Percentiles rank a stretch among this genome's conserved stretches.
These are phyloP conservation scores for Gadus chalcogrammus DNA, from an alignment of 2,113 vertebrate genomes.

Conservation along the genomic window DNA sequence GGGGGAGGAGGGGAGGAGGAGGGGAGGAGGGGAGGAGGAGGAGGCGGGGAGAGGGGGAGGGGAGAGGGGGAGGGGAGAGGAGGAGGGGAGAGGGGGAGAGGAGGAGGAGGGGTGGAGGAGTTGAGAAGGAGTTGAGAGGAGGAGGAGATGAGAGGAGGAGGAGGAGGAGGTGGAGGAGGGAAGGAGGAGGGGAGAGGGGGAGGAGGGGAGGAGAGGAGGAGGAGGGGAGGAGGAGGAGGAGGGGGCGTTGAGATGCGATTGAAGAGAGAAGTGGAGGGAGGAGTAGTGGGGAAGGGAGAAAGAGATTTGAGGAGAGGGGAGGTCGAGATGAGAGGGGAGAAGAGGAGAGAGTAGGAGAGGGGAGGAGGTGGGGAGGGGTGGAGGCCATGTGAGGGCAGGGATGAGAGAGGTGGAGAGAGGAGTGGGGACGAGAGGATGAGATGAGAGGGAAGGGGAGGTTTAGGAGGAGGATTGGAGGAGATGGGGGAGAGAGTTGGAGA, in stretches of 20 bases:
- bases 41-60: not conserved
- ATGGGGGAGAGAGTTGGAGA: not conserved
- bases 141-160: not conserved
- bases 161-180: not conserved
- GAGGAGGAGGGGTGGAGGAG: not conserved
- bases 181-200: constrained; percentile 2
- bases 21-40: constrained; percentile 9
- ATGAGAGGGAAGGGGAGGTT: not conserved
- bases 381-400: not conserved
- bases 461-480: not conserved
- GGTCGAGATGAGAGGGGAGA: no score
- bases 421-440: constrained; percentile 1
- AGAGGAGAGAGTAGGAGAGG: constrained; percentile 1
- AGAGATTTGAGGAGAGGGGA: no score
- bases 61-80: not conserved
- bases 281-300: no score
- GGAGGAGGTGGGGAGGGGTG: not conserved
- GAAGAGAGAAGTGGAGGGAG: not conserved
- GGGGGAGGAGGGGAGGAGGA: not conserved
- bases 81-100: not conserved
- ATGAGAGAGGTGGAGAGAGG: constrained; percentile 14
- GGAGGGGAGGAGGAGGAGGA: no score
- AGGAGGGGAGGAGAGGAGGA: no score
- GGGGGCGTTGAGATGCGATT: not conserved
- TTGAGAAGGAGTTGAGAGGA: not conserved